Conservation (phyloP, 2,797 vertebrate species). For the Anomalospiza imberbis region DNA sequence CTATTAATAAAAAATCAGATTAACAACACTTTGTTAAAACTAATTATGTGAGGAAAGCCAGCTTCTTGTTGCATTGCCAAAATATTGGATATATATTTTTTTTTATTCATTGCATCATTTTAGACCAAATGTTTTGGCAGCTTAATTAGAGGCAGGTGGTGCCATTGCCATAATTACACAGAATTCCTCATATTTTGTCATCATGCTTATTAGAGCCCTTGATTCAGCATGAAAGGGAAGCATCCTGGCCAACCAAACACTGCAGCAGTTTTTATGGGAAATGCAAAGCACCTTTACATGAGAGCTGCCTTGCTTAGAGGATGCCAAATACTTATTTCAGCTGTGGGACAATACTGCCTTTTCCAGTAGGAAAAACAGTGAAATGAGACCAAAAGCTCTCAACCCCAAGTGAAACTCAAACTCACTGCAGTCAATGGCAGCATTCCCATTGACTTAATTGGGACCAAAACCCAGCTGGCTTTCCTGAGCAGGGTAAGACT, state of each 20-base stretch:
- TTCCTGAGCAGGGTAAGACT: not conserved
- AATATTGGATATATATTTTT: conserved; percentile 22
- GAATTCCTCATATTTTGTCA: conserved; percentile 64
- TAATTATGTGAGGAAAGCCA: conserved; percentile 50
- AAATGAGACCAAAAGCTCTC: not conserved
- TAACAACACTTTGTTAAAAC: conserved; percentile 41
- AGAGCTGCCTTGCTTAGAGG: not conserved
- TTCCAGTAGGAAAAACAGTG: conserved; percentile 4
- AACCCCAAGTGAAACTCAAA: not conserved
- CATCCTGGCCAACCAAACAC: conserved; percentile 14
- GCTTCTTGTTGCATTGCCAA: conserved; percentile 7
- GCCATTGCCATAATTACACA: conserved; percentile 44
- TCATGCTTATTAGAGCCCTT: conserved; percentile 54
- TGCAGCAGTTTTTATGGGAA: not conserved
- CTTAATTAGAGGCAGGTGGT: conserved; percentile 71
- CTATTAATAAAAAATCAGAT: conserved; percentile 56
- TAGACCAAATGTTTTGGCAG: conserved; percentile 69
- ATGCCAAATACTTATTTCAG: not conserved
- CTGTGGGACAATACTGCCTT: not conserved
- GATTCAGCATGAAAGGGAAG: conserved; percentile 37
- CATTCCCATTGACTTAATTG: not conserved
- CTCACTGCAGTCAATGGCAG: not conserved
- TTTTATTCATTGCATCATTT: conserved; percentile 35
- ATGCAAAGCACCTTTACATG: not conserved
- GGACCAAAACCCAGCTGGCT: conserved; percentile 19